Percentiles rank a stretch among this genome's conserved stretches.
phyloP scores from a whole-genome alignment of 2,113 vertebrate genomes.

The Chamaetylas fuelleborni region DNA sequence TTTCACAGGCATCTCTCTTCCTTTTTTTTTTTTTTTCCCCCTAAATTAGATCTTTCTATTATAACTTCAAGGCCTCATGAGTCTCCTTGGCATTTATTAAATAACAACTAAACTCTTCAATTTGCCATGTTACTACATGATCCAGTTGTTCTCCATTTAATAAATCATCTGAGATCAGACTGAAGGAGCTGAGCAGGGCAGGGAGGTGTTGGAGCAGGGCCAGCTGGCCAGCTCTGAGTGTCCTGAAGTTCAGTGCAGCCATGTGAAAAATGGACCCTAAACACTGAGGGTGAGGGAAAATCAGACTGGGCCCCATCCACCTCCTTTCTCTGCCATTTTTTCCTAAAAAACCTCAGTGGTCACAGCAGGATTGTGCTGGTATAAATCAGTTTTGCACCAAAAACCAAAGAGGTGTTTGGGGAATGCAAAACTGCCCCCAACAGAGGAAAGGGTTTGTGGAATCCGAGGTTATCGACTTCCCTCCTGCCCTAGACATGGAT shows the following conservation, averaged over 20 bases:
- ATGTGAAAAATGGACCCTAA: accelerated
- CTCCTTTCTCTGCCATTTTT: accelerated
- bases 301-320: neutral
- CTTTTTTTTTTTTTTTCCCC: neutral
- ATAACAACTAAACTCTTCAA: slow-evolving; percentile 52
- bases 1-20: neutral
- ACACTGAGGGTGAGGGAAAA: neutral
- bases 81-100: slow-evolving; percentile 64
- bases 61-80: slow-evolving; percentile 42
- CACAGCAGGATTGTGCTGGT: neutral
- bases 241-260: neutral
- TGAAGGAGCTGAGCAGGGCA: neutral
- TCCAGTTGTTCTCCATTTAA: neutral
- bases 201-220: neutral
- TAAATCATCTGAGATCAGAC: neutral
- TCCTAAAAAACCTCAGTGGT: neutral
- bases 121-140: slow-evolving; percentile 19
- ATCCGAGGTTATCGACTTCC: accelerated
- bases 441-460: neutral
- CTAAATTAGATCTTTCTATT: slow-evolving; percentile 59
- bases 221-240: neutral
- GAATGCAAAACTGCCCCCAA: neutral
- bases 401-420: neutral
- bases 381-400: neutral
- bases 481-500: accelerated